Base-by-base conservation (phyloP, 2,888 invertebrate species). In the Drosophila villosipedis region DNA sequence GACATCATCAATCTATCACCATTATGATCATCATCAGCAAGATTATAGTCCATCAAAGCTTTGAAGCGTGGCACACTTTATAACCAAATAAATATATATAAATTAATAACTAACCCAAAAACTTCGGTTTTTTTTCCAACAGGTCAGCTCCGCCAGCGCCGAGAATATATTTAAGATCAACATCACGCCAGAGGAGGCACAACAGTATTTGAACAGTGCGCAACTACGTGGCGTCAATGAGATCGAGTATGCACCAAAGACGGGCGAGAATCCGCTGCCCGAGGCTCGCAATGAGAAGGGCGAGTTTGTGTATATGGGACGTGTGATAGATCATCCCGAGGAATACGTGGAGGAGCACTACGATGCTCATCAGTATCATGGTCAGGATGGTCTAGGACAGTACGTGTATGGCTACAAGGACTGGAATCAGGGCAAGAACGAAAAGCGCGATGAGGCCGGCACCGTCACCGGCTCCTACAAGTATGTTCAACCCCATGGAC, bases 371-470 rank as follows among this genome's bases (percentile, higher is more conserved):
- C 96, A 96, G 86, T 96, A 95, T 91, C 96, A 96, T 87, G 96
- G 96, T 0, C 96, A 96, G 90, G 95, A 95, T 75, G 95, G 95
- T n/a, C 92, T 95, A 55, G 96, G 96, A 2, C 95, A 95, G 22
- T 96, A 96, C 86, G 94, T 95, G 0, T 96, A 96, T 82, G 96
- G 96, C 0, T 96, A 96, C 91, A 94, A 95, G 69, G 95, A 96
- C 5, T 96, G 96, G 54, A 95, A 96, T 89, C 96, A 96, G 64
- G 94, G 96, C 5, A 96, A 96, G 91, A 95, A 96, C 50, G 96
- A 97, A 92, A 95, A 95, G 91, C 95, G 96, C 63, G 94, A 95
- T 71, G 94, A 95, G 1, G 94, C 95, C 58, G 96, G 96, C 25
- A 95, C 95, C 65, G 95, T 96, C 25, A 93, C 94, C 31, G 97